Base-by-base conservation (phyloP, 1,140 invertebrate species). In the Pectinophora gossypiella region DNA sequence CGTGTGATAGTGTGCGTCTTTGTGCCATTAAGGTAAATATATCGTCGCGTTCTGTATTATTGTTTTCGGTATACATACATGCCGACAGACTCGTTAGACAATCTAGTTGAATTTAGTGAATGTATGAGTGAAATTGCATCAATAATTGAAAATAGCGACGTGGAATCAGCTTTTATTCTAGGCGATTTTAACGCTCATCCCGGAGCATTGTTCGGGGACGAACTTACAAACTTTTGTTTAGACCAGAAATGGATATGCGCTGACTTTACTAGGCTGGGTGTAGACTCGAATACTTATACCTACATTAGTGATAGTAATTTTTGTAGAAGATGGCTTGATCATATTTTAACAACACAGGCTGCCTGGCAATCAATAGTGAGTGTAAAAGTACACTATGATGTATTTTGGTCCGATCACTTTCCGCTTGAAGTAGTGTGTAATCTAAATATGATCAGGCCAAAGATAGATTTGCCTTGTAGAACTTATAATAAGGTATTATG, bases 31-130 rank as follows among this genome's bases (percentile, higher is more conserved):
- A 38, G 19, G 35, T 49, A 6, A 21, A 12, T 1, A 38, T 40
- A 16, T 10, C n/a, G 7, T 27, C 36, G 2, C 10, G 35, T 3
- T 12, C 32, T 12, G 3, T 49, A 12, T 19, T 49, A 13, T n/a
- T 49, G 2, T 36, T 49, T 38, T 49, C 45, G 1, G 22, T 48
- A n/a, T n/a, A n/a, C n/a, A n/a, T 48, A 48, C 15, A 48, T 48
- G 45, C 45, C 45, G 13, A 48, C 22, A 6, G 48, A 49, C 35
- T 4, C 12, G 6, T 3, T 2, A 1, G n/a, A 38, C 16, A 49
- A 49, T 12, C 18, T 49, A 3, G 32, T 38, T n/a, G 48, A 49
- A 13, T 49, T 49, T 18, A 38, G 32, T 5, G 40, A 16, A 5
- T 43, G 40, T 19, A 4, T 43, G 6, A n/a, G 15, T 18, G 40